Evolutionary conservation across 2,797 vertebrate species (phyloP).

Genomic region (Dendrocincla fuliginosa): DNA sequence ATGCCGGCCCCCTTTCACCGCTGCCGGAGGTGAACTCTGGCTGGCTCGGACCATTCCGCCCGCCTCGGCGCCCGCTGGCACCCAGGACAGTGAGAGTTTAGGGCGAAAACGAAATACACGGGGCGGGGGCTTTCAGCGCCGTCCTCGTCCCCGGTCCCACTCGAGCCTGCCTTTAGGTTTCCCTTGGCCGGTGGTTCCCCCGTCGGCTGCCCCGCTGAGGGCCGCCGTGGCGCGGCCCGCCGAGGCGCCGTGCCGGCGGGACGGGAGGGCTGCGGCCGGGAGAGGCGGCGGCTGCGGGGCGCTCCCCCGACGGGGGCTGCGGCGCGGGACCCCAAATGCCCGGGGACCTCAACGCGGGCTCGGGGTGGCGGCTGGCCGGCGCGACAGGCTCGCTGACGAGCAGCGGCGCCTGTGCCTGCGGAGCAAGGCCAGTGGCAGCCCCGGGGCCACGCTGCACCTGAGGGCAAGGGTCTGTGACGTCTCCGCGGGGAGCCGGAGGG

Average conservation of each 20-base stretch:
- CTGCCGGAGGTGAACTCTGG: not conserved
- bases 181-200: not conserved
- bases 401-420: not conserved
- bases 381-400: not conserved
- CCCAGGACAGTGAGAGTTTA: not conserved
- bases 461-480: not conserved
- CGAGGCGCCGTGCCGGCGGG: not conserved
- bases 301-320: not conserved
- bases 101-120: slow-evolving; percentile 23
- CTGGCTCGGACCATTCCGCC: not conserved
- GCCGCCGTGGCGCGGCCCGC: not conserved
- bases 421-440: not conserved
- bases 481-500: not conserved
- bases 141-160: not conserved
- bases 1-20: too few relatives aligned
- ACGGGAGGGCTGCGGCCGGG: not conserved
- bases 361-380: not conserved
- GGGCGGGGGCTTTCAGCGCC: not conserved
- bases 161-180: not conserved
- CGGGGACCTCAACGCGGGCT: not conserved
- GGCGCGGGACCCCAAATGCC: too few relatives aligned
- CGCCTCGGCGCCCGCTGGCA: not conserved
- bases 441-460: not conserved
- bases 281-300: not conserved
- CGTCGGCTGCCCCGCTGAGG: not conserved